Conservation (phyloP, 2,888 invertebrate genomes). For the Neocrepidodera transversa region DNA sequence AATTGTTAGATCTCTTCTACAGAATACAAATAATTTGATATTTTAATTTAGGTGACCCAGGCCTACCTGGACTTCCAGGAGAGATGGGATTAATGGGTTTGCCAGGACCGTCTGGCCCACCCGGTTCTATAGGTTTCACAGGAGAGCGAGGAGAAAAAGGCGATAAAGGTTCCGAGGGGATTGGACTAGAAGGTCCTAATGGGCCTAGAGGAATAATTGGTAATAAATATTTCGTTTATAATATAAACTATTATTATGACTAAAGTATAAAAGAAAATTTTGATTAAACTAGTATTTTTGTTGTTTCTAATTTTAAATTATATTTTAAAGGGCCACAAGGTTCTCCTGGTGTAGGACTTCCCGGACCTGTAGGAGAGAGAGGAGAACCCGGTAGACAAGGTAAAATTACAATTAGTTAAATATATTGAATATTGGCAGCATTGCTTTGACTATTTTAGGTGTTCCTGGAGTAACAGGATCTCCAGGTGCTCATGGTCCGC, state of each 20-base stretch:
- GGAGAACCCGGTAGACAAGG: slow-evolving; percentile 79
- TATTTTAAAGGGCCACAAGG: slow-evolving; percentile 69
- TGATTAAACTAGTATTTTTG: background rate
- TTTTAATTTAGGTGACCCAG: slow-evolving; percentile 66
- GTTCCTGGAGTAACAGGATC: slow-evolving; percentile 62
- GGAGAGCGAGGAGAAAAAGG: slow-evolving; percentile 79
- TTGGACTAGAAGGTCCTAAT: slow-evolving; percentile 75
- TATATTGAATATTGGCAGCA: background rate
- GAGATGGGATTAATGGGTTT: slow-evolving; percentile 72
- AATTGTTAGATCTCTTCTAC: too few relatives aligned
- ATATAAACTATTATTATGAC: too few relatives aligned
- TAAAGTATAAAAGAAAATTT: too few relatives aligned
- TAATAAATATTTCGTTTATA: slow-evolving; percentile 54
- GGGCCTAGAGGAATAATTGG: slow-evolving; percentile 76
- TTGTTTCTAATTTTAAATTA: background rate
- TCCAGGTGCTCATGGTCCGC: slow-evolving; percentile 71
- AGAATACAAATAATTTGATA: too few relatives aligned
- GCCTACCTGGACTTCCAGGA: slow-evolving; percentile 70
- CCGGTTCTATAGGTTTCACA: slow-evolving; percentile 67
- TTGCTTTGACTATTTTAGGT: slow-evolving; percentile 33
- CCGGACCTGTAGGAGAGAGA: slow-evolving; percentile 78
- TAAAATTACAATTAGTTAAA: slow-evolving; percentile 50
- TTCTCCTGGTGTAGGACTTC: slow-evolving; percentile 67
- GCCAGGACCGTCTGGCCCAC: slow-evolving; percentile 67
- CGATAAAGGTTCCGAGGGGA: slow-evolving; percentile 73